phyloP scores from a whole-genome alignment of 2,797 vertebrate genomes.

The Eutrigla gurnardus region DNA sequence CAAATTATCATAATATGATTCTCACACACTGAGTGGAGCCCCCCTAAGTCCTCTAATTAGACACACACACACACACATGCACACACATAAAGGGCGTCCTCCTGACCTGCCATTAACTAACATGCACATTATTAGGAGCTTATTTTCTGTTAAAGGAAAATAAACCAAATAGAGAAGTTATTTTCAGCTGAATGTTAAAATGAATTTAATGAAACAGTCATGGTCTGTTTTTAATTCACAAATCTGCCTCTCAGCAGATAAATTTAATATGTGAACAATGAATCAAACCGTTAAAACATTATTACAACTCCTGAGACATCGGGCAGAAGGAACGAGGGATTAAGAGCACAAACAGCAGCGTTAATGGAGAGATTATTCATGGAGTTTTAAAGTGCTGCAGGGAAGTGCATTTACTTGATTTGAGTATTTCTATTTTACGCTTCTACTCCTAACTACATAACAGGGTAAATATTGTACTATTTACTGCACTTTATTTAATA shows the following conservation, averaged over 20 bases:
- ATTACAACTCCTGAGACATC: not conserved
- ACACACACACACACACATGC: slow-evolving; percentile 1
- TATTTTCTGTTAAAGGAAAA: not conserved
- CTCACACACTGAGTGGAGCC: slow-evolving; percentile 15
- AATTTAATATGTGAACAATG: not conserved
- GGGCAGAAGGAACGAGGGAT: not conserved
- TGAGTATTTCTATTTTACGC: no score
- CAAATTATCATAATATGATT: slow-evolving; percentile 34
- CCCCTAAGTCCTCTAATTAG: slow-evolving; percentile 38
- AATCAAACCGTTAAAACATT: not conserved
- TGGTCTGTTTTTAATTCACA: not conserved
- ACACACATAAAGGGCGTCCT: not conserved
- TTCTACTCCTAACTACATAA: no score
- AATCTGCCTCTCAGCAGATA: not conserved
- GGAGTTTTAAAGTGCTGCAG: no score
- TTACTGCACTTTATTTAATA: no score
- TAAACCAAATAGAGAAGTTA: not conserved
- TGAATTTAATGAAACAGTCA: not conserved
- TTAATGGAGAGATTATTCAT: not conserved
- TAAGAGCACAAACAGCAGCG: not conserved
- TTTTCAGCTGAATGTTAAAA: not conserved
- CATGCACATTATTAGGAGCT: slow-evolving; percentile 19
- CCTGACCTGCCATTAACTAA: slow-evolving; percentile 7
- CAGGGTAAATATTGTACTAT: no score
- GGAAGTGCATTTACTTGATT: no score